Evolutionary conservation across 2,888 invertebrate species (phyloP).

Genomic region (Hypolimnas misippus): DNA sequence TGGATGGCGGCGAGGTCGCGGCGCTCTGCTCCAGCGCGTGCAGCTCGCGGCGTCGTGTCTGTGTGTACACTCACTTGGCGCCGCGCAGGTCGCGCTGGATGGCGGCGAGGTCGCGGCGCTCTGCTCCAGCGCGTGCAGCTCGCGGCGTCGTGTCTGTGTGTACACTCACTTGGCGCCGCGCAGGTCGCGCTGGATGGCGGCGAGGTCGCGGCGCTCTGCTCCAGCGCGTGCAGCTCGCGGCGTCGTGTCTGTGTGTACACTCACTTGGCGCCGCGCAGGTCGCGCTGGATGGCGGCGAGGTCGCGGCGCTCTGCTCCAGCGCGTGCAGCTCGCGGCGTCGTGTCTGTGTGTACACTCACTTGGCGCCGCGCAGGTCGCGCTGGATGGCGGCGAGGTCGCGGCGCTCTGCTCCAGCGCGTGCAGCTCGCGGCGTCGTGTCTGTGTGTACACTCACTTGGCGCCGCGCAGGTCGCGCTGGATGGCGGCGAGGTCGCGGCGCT

Average conservation of each 20-base stretch:
- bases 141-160: constrained; percentile 64
- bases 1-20: constrained; percentile 89
- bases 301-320: too few relatives aligned
- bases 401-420: too few relatives aligned
- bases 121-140: constrained; percentile 90
- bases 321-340: too few relatives aligned
- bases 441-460: constrained; percentile 80
- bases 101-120: constrained; percentile 88
- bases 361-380: too few relatives aligned
- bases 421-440: constrained; percentile 87
- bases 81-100: constrained; percentile 85
- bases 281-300: too few relatives aligned
- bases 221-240: constrained; percentile 89
- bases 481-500: constrained; percentile 88
- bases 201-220: constrained; percentile 85
- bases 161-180: constrained; percentile 80
- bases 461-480: constrained; percentile 85
- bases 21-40: constrained; percentile 91
- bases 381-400: too few relatives aligned
- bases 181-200: constrained; percentile 87
- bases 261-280: too few relatives aligned
- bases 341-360: too few relatives aligned
- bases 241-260: too few relatives aligned
- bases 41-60: too few relatives aligned
- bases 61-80: constrained; percentile 82